phyloP scores from a whole-genome alignment of 1,140 invertebrate genomes.

The Sitodiplosis mosellana region DNA sequence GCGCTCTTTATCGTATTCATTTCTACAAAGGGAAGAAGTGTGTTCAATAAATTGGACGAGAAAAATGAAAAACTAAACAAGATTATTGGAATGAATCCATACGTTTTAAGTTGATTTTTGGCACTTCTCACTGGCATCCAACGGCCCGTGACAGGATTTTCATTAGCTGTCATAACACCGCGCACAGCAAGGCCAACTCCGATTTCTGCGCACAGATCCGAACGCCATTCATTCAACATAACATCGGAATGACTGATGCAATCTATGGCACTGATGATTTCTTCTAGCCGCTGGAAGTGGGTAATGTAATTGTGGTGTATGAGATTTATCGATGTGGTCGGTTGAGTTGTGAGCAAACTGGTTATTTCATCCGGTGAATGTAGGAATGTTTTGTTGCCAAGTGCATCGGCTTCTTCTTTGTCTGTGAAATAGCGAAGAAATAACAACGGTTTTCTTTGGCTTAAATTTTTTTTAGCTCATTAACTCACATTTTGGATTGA shows the following conservation, averaged over 20 bases:
- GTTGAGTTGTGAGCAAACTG: constrained; percentile 39
- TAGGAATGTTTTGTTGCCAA: constrained; percentile 25
- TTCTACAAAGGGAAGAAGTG: too few relatives aligned
- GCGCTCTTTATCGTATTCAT: too few relatives aligned
- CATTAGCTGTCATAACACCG: constrained; percentile 49
- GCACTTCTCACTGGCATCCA: constrained; percentile 50
- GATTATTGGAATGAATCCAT: background rate
- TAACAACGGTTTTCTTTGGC: background rate
- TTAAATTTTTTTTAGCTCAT: constrained; percentile 8
- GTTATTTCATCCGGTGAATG: constrained; percentile 43
- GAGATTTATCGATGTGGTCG: constrained; percentile 41
- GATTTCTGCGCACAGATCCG: constrained; percentile 7
- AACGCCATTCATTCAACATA: constrained; percentile 42
- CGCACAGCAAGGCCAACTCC: constrained; percentile 37
- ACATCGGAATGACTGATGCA: constrained; percentile 40
- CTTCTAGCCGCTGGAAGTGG: constrained; percentile 39
- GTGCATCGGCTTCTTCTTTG: constrained; percentile 2
- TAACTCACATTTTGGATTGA: constrained; percentile 50
- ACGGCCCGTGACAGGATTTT: constrained; percentile 34
- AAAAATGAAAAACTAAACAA: too few relatives aligned
- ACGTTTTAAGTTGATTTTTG: too few relatives aligned
- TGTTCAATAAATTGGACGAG: too few relatives aligned
- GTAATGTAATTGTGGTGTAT: constrained; percentile 54
- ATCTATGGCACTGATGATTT: constrained; percentile 32
- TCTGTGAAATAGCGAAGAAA: background rate